Base-by-base conservation (phyloP, 2,888 invertebrate species). In the Liodrosophila aerea region DNA sequence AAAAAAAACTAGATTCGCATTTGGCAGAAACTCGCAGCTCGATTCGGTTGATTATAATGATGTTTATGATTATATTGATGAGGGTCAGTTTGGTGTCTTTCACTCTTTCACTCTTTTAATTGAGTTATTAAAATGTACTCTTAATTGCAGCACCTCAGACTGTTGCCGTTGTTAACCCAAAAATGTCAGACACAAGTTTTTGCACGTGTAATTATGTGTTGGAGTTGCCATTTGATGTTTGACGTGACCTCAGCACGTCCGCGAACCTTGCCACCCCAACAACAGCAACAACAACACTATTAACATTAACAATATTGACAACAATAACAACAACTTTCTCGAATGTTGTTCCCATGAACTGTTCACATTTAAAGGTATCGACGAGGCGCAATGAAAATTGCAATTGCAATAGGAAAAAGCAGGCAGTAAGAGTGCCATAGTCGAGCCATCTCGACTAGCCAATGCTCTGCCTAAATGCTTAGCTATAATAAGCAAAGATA, bases 351-450 rank as follows among this genome's bases (percentile, higher is more conserved):
- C 83, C 80, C 80, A 80, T 80, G 80, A 83, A 83, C 80, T 75
- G 74, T 61, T 80, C 74, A 80, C 78, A 80, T 80, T 82, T 78
- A 82, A 73, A 78, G 69, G 72, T 73, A 77, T 73, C 61, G 68
- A 50, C 74, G 22, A 43, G 76, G 66, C 64, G 60, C 60, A 71
- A 62, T 75, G 73, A 70, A 80, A 39, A 39, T 39, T 39, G 39
- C 18, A 39, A 39, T 39, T n/a, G 30, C 63, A 60, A 51, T 44
- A 44, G 36, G 37, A 50, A 37, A 8, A 8, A 49, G 7, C 44
- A 41, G 47, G 16, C 45, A 58, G 7, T 45, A 22, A 36, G 11
- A 15, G 15, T 46, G 22, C 22, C 5, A 22, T 5, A 22, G 22
- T 22, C 22, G 22, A 22, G 22, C 5, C 22, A 22, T 4, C 2